Percentiles rank a stretch among this genome's conserved stretches.
Conservation (phyloP, 1,140 invertebrate species). For the Drosophila eugracilis region DNA sequence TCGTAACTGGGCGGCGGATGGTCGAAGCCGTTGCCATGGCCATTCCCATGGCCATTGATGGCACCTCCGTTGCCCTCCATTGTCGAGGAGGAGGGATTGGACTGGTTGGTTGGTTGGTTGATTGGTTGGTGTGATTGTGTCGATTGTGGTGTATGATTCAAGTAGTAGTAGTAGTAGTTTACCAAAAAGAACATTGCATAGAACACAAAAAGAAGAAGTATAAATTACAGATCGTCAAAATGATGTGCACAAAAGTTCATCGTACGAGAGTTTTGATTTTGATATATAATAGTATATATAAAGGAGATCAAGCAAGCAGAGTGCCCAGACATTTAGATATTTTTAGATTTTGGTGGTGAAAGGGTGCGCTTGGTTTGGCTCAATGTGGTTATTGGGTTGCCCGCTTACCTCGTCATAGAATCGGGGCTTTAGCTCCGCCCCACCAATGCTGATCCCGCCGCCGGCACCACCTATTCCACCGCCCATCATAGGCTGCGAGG, state of each 20-base stretch:
- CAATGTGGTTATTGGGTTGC: neutral
- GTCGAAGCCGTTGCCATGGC: slow-evolving; percentile 68
- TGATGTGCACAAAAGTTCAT: slow-evolving; percentile 64
- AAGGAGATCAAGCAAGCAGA: slow-evolving; percentile 73
- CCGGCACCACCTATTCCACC: slow-evolving; percentile 68
- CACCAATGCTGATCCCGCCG: slow-evolving; percentile 71
- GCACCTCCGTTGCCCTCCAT: slow-evolving; percentile 69
- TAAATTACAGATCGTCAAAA: slow-evolving; percentile 71
- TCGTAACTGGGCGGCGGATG: slow-evolving; percentile 84
- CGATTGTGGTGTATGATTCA: slow-evolving; percentile 52
- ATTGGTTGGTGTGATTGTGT: slow-evolving; percentile 36
- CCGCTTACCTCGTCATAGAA: slow-evolving; percentile 83
- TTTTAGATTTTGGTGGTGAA: slow-evolving; percentile 36
- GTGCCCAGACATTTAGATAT: slow-evolving; percentile 81
- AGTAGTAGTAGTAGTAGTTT: slow-evolving; percentile 29
- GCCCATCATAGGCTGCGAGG: slow-evolving; percentile 75
- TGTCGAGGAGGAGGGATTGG: slow-evolving; percentile 82
- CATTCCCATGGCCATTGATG: slow-evolving; percentile 49
- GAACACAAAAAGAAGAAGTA: slow-evolving; percentile 66
- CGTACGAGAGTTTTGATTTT: slow-evolving; percentile 51
- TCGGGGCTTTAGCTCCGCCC: slow-evolving; percentile 71
- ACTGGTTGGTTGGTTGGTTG: slow-evolving; percentile 51
- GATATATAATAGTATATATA: slow-evolving; percentile 41
- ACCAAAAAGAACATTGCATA: slow-evolving; percentile 73
- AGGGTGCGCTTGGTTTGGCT: slow-evolving; percentile 37